phyloP scores from a whole-genome alignment of 2,797 vertebrate genomes.

The Brachyrhaphis roseni region DNA sequence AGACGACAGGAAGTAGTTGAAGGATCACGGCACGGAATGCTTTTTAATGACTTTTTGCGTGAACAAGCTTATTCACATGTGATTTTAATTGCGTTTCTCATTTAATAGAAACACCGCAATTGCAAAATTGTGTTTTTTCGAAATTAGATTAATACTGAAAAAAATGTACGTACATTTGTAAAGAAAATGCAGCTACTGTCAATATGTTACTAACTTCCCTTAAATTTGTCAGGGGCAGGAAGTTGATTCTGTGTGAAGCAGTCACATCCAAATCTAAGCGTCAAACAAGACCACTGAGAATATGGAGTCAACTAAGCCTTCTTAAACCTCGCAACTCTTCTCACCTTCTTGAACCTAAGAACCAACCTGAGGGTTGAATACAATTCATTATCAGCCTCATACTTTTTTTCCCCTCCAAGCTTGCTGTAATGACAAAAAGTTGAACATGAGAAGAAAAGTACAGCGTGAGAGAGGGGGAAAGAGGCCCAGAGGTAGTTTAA shows the following conservation, averaged over 20 bases:
- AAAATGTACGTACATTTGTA: no score
- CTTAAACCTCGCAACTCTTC: neutral
- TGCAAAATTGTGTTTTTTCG: no score
- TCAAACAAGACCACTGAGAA: neutral
- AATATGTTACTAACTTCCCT: neutral
- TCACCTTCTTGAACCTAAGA: neutral
- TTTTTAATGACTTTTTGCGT: no score
- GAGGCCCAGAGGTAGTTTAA: conserved; percentile 42
- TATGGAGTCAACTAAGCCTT: neutral
- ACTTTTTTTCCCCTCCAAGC: neutral
- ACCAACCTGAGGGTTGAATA: conserved; percentile 22
- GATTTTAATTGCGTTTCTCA: no score
- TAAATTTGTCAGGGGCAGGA: neutral
- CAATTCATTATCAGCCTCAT: neutral
- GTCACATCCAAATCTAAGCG: neutral
- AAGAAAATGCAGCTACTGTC: neutral
- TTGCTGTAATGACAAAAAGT: neutral
- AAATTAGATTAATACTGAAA: no score
- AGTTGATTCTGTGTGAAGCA: neutral
- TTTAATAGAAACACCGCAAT: no score
- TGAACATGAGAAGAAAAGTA: neutral
- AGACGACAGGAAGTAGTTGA: no score
- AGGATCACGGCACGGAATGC: no score
- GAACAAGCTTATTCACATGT: no score
- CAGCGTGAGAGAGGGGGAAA: conserved; percentile 1